Evolutionary conservation across 2,888 invertebrate species (phyloP), one percentile per base, ranked within the genome.

Genomic region (Tetranychus truncatus): DNA sequence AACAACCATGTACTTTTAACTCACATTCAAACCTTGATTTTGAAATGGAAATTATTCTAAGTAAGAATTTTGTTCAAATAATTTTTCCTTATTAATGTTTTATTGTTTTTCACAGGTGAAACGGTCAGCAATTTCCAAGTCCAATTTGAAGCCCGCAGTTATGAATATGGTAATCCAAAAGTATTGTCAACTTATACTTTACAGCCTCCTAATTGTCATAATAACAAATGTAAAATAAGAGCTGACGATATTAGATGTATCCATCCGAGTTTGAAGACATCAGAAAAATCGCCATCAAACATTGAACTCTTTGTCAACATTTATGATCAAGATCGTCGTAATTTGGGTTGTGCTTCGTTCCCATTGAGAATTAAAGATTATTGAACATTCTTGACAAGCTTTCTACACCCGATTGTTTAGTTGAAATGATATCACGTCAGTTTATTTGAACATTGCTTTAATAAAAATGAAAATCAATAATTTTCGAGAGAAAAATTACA

Each of bases 261-360:
- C 8, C 69, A 69, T 11, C 69, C 69, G 34, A 69, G 69, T 69
- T 24, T 69, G 11, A 20, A 21, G 11, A n/a, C 15, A 20, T 24
- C 20, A n/a, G 69, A 69, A 5, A n/a, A 21, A 20, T 5, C 34
- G 20, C 34, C 69, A 1, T 18, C 69, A 69, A 20, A 24, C 8
- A 24, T 24, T 24, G 69, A 69, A 18, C 20, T 69, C 11, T 24
- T 24, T 11, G 69, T 24, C 0, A 69, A 11, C 20, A 9, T 69
- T 24, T 69, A 69, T 69, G 69, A 69, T 9, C 69, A 69, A 9
- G 34, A 69, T 24, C 69, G 11, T 24, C 20, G 34, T 69, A 69
- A 69, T 20, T 24, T 69, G 11, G 69, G 21, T 11, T 69, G 69
- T 9, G 69, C 69, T 69, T 18, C 69, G 6, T 69, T 69, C 21